These are phyloP conservation scores for Ophion ellenae DNA, from an alignment of 2,888 invertebrate genomes.

Conservation along the genomic window DNA sequence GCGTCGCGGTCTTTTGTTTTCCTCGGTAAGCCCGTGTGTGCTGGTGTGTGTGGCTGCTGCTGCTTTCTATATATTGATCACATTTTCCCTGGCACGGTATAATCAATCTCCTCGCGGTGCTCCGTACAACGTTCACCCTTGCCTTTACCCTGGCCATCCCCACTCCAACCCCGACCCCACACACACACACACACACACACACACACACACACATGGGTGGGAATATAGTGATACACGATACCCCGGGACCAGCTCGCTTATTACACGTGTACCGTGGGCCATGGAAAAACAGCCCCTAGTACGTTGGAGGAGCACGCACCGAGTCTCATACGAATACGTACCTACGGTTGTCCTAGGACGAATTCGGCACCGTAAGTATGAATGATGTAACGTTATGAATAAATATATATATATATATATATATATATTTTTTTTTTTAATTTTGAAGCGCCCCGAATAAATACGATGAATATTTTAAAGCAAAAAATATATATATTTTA, in stretches of 20 bases:
- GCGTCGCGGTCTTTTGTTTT: conserved; percentile 81
- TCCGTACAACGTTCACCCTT: conserved; percentile 66
- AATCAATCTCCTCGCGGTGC: conserved; percentile 82
- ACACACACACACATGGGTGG: conserved; percentile 34
- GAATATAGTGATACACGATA: background rate
- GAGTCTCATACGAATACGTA: conserved; percentile 24
- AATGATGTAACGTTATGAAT: conserved; percentile 16
- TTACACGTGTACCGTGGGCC: conserved; percentile 44
- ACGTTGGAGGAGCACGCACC: conserved; percentile 62
- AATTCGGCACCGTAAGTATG: conserved; percentile 9
- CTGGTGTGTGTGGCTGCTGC: conserved; percentile 43
- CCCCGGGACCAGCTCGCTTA: conserved; percentile 17
- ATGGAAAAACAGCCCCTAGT: conserved; percentile 54
- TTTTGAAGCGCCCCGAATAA: too few species aligned
- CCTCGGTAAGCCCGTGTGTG: conserved; percentile 70
- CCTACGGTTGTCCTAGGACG: background rate
- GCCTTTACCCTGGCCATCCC: conserved; percentile 52
- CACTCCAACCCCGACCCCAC: conserved; percentile 58
- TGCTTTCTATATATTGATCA: conserved; percentile 80
- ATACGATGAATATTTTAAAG: too few species aligned
- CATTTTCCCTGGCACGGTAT: conserved; percentile 82
- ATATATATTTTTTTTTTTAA: too few species aligned
- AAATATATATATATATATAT: too few species aligned
- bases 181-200: conserved; percentile 33
- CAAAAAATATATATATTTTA: too few species aligned